Percentiles rank a stretch among this genome's conserved stretches.
phyloP scores from a whole-genome alignment of 2,113 vertebrate genomes.

The Python bivittatus region DNA sequence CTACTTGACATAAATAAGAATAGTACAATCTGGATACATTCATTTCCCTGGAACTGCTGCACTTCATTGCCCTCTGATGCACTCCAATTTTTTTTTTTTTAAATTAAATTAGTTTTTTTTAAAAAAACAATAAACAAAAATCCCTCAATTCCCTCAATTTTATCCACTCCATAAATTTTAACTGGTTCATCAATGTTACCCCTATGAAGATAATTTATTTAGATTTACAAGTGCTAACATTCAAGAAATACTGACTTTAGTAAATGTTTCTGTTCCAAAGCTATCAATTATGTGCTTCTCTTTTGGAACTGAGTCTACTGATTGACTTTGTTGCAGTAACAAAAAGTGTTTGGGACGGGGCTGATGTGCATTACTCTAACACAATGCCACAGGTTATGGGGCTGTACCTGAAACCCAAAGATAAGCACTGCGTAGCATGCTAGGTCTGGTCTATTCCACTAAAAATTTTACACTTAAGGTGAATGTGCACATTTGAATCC shows the following conservation, averaged over 20 bases:
- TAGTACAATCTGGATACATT: neutral
- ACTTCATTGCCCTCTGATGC: neutral
- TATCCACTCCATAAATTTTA: conserved; percentile 23
- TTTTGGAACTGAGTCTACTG: conserved; percentile 18
- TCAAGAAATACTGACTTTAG: conserved; percentile 25
- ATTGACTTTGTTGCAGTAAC: neutral
- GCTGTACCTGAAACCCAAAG: neutral
- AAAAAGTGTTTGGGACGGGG: neutral
- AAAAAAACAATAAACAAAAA: conserved; percentile 14
- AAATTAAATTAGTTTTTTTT: conserved; percentile 26
- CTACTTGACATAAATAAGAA: conserved; percentile 12
- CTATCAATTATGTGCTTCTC: neutral
- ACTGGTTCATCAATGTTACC: neutral
- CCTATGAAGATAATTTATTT: neutral
- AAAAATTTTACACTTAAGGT: neutral
- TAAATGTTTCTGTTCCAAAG: conserved; percentile 26
- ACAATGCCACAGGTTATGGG: neutral
- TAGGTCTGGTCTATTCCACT: neutral
- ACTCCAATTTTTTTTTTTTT: neutral
- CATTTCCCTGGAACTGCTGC: neutral
- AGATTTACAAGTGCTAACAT: conserved; percentile 30
- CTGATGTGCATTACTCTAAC: neutral
- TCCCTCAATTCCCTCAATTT: conserved; percentile 4
- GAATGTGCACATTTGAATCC: neutral
- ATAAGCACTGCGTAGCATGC: neutral